These are phyloP conservation scores for Zoanthus sansibaricus DNA, from an alignment of 92 coral and sea anemone species.

Conservation along the genomic window DNA sequence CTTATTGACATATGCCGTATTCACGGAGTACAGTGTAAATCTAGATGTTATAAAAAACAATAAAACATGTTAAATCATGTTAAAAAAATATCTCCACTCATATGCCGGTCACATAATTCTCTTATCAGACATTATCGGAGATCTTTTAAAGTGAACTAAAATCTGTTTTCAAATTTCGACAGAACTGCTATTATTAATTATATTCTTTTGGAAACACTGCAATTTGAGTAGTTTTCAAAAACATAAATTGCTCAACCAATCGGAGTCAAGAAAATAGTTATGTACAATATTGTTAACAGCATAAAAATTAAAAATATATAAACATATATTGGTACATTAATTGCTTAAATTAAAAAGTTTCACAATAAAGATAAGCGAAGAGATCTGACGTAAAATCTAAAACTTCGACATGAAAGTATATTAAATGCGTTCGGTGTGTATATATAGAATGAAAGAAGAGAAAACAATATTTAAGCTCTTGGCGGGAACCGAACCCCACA, in stretches of 20 bases:
- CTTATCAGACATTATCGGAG: neutral
- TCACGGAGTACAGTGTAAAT: neutral
- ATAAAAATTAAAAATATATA: too few relatives aligned
- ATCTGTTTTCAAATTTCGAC: neutral
- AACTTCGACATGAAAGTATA: too few relatives aligned
- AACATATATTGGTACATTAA: too few relatives aligned
- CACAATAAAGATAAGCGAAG: too few relatives aligned
- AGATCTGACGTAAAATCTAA: too few relatives aligned
- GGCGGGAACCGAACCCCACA: too few relatives aligned
- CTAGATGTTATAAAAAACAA: neutral
- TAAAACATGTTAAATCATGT: neutral
- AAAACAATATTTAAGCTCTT: too few relatives aligned
- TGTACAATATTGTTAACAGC: too few relatives aligned
- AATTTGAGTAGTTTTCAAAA: neutral
- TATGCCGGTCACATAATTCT: neutral
- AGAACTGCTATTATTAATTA: neutral
- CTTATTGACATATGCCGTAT: neutral
- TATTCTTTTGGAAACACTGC: neutral
- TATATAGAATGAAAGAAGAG: too few relatives aligned
- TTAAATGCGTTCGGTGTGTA: too few relatives aligned
- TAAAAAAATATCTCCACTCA: neutral
- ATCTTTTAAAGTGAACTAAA: neutral
- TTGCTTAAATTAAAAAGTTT: too few relatives aligned
- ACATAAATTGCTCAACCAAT: neutral
- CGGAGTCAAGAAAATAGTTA: too few relatives aligned